Percentiles rank a stretch among this genome's conserved stretches.
These are phyloP conservation scores for Drosophila flavopinicola DNA, from an alignment of 2,888 invertebrate species.

Conservation along the genomic window DNA sequence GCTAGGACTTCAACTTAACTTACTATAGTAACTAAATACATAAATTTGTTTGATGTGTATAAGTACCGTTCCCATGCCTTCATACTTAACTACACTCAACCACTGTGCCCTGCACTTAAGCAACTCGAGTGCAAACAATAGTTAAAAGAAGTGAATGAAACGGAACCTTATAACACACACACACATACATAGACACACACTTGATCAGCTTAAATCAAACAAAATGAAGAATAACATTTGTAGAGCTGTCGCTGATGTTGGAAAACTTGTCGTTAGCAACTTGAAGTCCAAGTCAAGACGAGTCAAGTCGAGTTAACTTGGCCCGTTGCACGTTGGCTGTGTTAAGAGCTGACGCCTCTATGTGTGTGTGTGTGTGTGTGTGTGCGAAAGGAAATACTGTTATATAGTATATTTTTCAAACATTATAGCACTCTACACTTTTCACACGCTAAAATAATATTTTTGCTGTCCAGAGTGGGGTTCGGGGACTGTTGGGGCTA, in stretches of 20 bases:
- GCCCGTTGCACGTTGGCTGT: conserved; percentile 10
- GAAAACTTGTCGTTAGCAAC: conserved; percentile 47
- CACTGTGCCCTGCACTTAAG: conserved; percentile 50
- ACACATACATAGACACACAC: conserved; percentile 19
- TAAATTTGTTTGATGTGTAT: neutral
- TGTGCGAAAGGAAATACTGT: conserved; percentile 36
- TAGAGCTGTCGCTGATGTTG: conserved; percentile 51
- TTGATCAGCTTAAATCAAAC: conserved; percentile 79
- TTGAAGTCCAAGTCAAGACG: conserved; percentile 43
- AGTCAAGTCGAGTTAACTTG: conserved; percentile 21
- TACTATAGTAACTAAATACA: neutral
- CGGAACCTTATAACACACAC: conserved; percentile 1
- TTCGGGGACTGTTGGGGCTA: neutral
- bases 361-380: conserved; percentile 8
- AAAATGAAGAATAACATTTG: conserved; percentile 73
- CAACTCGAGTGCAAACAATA: conserved; percentile 55
- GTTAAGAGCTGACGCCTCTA: conserved; percentile 20
- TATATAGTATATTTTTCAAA: conserved; percentile 65
- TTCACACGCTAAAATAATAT: conserved; percentile 80
- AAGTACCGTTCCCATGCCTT: neutral
- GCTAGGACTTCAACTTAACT: conserved; percentile 1
- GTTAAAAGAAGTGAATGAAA: conserved; percentile 21
- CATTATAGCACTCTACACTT: conserved; percentile 79
- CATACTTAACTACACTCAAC: conserved; percentile 14
- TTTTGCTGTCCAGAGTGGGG: conserved; percentile 44